Base-by-base conservation (phyloP, 1,140 invertebrate genomes). In the Asobara japonica region DNA sequence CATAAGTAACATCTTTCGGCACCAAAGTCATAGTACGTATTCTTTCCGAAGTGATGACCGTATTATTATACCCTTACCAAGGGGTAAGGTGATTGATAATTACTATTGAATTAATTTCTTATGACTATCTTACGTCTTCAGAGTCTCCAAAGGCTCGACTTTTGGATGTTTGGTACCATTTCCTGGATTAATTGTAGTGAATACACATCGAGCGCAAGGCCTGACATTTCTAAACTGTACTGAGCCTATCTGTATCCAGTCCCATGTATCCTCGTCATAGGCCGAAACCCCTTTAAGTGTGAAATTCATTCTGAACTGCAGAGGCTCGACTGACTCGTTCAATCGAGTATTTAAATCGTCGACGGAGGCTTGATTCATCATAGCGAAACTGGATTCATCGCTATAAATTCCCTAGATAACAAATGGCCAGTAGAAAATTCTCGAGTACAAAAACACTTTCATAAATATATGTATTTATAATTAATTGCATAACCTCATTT, bases 261-360 rank as follows among this genome's bases (percentile, higher is more conserved):
- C 89, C 92, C 92, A 93, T 13, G 86, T 82, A 72, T 94, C 92
- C 83, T 94, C 93, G 3, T 89, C 91, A 76, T 89, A 92, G 2
- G 91, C 78, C 25, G 85, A 73, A 0, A 89, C 83, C 1, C 91
- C 92, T 75, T 90, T 89, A 7, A 94, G 85, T 0, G 93, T 85
- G 68, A 94, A 91, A 82, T 93, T 94, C 0, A 90, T 89, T 45
- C 93, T 86, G 79, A 94, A 94, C 66, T 90, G 83, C 65, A 89
- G 76, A 5, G 89, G 69, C 13, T 87, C 83, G 0, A 92, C 87
- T 20, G 87, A 80, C 11, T 90, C 84, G 20, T 89, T 79, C 8
- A 93, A 64, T 68, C 89, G 86, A 11, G 71, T 82, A 79, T 92
- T 92, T 60, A 93, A 79, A 25, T 93, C 92, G 0, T 88, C 78